Conservation (phyloP, 1,140 invertebrate species). For the Drosophila pseudoananassae region DNA sequence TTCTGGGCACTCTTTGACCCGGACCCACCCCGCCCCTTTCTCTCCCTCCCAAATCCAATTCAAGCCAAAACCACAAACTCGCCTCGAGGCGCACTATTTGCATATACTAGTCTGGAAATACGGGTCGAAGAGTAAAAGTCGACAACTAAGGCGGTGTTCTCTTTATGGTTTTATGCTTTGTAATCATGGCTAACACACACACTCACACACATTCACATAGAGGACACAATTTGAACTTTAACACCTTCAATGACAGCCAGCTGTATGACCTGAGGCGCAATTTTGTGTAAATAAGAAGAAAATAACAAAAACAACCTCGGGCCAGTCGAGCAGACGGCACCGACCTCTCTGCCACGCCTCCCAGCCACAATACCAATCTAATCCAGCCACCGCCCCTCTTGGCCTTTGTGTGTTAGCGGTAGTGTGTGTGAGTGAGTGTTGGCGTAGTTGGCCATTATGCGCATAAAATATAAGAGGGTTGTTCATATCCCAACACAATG, state of each 20-base stretch:
- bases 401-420: neutral
- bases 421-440: constrained; percentile 21
- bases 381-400: constrained; percentile 24
- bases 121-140: constrained; percentile 31
- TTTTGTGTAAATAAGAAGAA: constrained; percentile 82
- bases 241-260: constrained; percentile 77
- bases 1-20: constrained; percentile 1
- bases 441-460: constrained; percentile 76
- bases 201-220: constrained; percentile 8
- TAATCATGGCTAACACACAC: constrained; percentile 49
- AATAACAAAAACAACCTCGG: constrained; percentile 76
- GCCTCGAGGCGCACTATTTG: constrained; percentile 42
- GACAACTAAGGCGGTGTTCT: constrained; percentile 20
- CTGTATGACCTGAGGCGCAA: constrained; percentile 74
- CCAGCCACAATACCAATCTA: constrained; percentile 32
- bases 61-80: neutral
- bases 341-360: constrained; percentile 33
- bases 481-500: constrained; percentile 77
- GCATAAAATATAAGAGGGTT: constrained; percentile 82
- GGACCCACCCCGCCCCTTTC: neutral
- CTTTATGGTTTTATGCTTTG: constrained; percentile 51
- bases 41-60: constrained; percentile 6
- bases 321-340: constrained; percentile 46
- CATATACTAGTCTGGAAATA: constrained; percentile 28
- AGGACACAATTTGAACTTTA: constrained; percentile 77